These are phyloP conservation scores for Notarius lentiginosus DNA, from an alignment of 2,113 vertebrate species.

Conservation along the genomic window DNA sequence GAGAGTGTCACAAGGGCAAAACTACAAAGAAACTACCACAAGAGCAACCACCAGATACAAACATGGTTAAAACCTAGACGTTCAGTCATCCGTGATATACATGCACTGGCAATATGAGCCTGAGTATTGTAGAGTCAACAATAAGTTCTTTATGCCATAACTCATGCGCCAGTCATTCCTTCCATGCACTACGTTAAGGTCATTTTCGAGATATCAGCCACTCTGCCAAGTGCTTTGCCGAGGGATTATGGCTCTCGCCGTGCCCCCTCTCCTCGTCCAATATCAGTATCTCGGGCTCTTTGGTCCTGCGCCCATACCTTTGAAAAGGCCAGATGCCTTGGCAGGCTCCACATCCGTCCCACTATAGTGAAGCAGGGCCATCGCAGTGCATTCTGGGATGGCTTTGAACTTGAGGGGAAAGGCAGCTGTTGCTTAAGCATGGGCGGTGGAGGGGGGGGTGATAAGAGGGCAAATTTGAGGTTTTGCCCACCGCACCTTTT, in stretches of 20 bases:
- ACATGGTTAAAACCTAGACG: neutral
- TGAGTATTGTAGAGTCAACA: constrained; percentile 2
- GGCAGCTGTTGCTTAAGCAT: constrained; percentile 54
- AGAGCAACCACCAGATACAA: neutral
- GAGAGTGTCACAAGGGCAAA: neutral
- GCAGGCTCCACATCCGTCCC: constrained; percentile 53
- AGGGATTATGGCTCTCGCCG: constrained; percentile 51
- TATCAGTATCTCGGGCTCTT: constrained; percentile 64
- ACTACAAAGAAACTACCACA: neutral
- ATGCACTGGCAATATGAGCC: constrained; percentile 4
- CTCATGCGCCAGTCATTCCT: constrained; percentile 26
- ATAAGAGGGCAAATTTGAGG: constrained; percentile 43
- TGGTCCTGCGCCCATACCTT: constrained; percentile 64
- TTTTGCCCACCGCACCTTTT: constrained; percentile 50
- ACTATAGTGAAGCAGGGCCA: constrained; percentile 25
- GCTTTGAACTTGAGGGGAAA: constrained; percentile 62
- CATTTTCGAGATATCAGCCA: constrained; percentile 40
- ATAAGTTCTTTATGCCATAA: constrained; percentile 33
- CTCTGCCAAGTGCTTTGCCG: constrained; percentile 40
- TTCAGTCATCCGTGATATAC: constrained; percentile 2
- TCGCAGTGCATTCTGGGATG: constrained; percentile 59
- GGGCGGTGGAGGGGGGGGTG: constrained; percentile 13
- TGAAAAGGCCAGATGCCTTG: constrained; percentile 59
- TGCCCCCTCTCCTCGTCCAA: constrained; percentile 51
- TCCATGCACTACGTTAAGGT: constrained; percentile 34